Evolutionary conservation across 2,797 vertebrate species (phyloP).

Genomic region (Lepilemur septentrionalis): DNA sequence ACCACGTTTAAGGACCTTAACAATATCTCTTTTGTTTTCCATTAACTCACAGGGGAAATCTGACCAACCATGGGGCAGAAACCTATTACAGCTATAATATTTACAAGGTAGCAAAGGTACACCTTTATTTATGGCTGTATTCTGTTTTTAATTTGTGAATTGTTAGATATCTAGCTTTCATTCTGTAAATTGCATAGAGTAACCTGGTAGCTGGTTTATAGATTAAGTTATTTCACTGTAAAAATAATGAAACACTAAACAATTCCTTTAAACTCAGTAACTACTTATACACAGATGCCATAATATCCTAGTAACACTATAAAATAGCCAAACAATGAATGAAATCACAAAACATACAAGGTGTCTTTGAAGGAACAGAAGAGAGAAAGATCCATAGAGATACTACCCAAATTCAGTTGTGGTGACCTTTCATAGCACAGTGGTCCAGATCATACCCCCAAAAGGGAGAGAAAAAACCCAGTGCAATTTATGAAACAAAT

Average conservation of each 20-base stretch:
- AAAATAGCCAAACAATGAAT: slow-evolving; percentile 1
- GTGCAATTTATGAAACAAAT: not conserved
- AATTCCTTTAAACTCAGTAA: slow-evolving; percentile 4
- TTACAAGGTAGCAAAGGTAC: not conserved
- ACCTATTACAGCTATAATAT: not conserved
- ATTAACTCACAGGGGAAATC: slow-evolving; percentile 47
- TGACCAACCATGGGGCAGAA: not conserved
- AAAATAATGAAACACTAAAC: slow-evolving; percentile 51
- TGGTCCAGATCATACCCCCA: not conserved
- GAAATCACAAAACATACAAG: slow-evolving; percentile 34
- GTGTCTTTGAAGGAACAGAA: not conserved
- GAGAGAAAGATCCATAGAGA: not conserved
- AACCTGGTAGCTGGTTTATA: slow-evolving; percentile 43
- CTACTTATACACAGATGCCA: slow-evolving; percentile 17
- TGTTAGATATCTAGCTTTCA: slow-evolving; percentile 47
- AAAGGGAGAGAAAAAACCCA: not conserved
- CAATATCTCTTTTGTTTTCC: slow-evolving; percentile 33
- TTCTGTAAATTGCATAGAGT: slow-evolving; percentile 17
- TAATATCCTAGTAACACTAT: not conserved
- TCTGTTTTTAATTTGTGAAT: slow-evolving; percentile 62
- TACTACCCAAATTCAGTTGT: not conserved
- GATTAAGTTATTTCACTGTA: slow-evolving; percentile 43
- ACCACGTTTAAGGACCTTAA: slow-evolving; percentile 27
- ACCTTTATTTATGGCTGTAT: slow-evolving; percentile 38
- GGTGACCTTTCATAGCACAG: not conserved